These are phyloP conservation scores for Eupithecia subumbrata DNA, from an alignment of 2,888 invertebrate species.

Conservation along the genomic window DNA sequence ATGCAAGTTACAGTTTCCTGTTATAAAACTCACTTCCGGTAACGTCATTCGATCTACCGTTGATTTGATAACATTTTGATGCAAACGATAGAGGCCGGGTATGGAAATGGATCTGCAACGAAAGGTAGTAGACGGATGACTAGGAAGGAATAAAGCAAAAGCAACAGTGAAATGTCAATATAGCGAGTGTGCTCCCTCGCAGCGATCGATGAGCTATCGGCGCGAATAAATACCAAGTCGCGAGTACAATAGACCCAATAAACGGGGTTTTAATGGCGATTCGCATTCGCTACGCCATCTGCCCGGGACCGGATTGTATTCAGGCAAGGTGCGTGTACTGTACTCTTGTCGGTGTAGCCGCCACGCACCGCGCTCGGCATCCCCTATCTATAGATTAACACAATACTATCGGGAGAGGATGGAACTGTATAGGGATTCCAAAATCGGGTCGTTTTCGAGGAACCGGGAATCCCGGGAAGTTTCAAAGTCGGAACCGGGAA, in stretches of 20 bases:
- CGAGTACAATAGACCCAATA: conserved; percentile 22
- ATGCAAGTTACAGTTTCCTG: conserved; percentile 12
- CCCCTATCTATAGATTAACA: too few relatives aligned
- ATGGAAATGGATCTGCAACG: neutral
- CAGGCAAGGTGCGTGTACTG: neutral
- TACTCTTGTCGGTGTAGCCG: too few relatives aligned
- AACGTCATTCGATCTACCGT: neutral
- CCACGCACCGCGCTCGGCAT: too few relatives aligned
- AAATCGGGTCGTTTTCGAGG: too few relatives aligned
- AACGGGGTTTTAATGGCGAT: conserved; percentile 17
- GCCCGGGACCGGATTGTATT: conserved; percentile 1
- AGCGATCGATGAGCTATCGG: conserved; percentile 13
- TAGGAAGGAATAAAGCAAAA: neutral
- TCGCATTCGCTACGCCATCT: conserved; percentile 24
- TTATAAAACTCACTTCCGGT: neutral
- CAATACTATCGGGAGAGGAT: too few relatives aligned
- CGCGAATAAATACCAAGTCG: neutral
- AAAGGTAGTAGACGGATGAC: neutral
- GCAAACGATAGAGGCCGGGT: neutral
- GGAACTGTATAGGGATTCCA: too few relatives aligned
- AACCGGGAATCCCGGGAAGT: too few relatives aligned
- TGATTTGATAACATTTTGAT: neutral
- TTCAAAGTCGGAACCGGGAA: too few relatives aligned
- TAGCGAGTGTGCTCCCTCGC: neutral
- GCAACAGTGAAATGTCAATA: conserved; percentile 11